Evolutionary conservation across 2,888 invertebrate genomes (phyloP), one percentile per base, ranked within the genome.

Genomic region (Platerodrilus igneus): DNA sequence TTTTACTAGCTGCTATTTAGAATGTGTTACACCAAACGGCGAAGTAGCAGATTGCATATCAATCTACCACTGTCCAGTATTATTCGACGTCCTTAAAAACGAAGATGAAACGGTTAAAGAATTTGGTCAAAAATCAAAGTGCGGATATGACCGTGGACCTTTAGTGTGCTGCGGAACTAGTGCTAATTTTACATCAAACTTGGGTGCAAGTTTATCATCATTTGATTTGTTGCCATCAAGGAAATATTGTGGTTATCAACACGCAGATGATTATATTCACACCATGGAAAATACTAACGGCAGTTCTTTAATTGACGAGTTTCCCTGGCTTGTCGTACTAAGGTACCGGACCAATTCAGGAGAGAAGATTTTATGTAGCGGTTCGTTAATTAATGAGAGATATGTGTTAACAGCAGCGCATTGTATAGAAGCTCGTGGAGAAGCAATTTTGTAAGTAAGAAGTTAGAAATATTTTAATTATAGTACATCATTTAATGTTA

Each of bases 81-180:
- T 73, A 2, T 25, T 67, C 6, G 14, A 52, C 3, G 71, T 68
- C 0, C 53, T 66, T 0, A 50, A 68, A 4, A 58, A 41, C 5
- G 18, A 22, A n/a, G 29, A 33, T 4, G 21, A 34, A 3, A 20
- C 25, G 4, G 32, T 20, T 3, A 11, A 39, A 4, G 15, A 37
- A 22, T 71, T 63, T 45, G 55, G 74, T 16, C 63, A 66, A 19
- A 55, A 57, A 39, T 71, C 74, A 0, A 70, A 71, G 21, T 74
- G 74, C 40, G 74, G 74, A 2, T 74, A 73, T 47, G 63, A 66
- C 1, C 61, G 64, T 19, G 51, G 52, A 1, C 74, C 74, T 0
- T 62, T 49, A 16, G 73, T 75, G 0, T 75, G 75, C 54, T 75
- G 75, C 30, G 53, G 52, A 3, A 27, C 44, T 6, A 16, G 35